Base-by-base conservation (phyloP, 37 sponge, comb jelly and placozoan genomes). In the Halichondria panicea region DNA sequence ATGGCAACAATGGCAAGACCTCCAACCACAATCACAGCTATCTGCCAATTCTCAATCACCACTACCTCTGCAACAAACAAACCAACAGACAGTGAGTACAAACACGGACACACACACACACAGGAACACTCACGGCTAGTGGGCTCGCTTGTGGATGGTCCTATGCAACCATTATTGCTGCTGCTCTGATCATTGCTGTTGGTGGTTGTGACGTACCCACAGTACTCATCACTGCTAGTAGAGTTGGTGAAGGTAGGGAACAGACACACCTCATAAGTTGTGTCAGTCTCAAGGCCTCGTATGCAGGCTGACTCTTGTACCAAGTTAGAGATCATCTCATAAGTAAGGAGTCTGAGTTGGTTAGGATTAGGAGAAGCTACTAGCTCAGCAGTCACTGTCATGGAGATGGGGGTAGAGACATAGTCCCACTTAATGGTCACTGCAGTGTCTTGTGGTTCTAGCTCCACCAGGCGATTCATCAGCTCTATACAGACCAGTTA, bases 21-120 rank as follows among this genome's bases (percentile, higher is more conserved):
- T 28, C 83, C 83, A 11, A 82, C 75, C 55, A 82, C 83, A 24
- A 82, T 56, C 34, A 74, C 83, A 1, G 75, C 83, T 32, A 82
- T 82, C 18, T 42, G 75, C 66, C 57, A 82, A 58, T 79, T 70
- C 38, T 70, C 61, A 21, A 79, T 8, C 1, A 5, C n/a, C n/a
- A n/a, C n/a, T n/a, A 48, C 52, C 15, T 48, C 15, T 15, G 15
- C 15, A 18, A 48, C 52, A 48, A 48, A 48, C 15, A 48, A 48
- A 15, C 15, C 11, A 11, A 18, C 15, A 48, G 11, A 11, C 52
- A 48, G 15, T 15, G 11, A 15, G 15, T 15, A 48, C 52, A 48
- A 18, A 48, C 52, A 48, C 52, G 15, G 13, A 48, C 52, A 48
- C 52, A 18, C 52, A 15, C 52, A 48, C 52, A 48, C 52, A 48